Evolutionary conservation across 2,797 vertebrate species (phyloP).

Genomic region (Amphiprion clarkii): DNA sequence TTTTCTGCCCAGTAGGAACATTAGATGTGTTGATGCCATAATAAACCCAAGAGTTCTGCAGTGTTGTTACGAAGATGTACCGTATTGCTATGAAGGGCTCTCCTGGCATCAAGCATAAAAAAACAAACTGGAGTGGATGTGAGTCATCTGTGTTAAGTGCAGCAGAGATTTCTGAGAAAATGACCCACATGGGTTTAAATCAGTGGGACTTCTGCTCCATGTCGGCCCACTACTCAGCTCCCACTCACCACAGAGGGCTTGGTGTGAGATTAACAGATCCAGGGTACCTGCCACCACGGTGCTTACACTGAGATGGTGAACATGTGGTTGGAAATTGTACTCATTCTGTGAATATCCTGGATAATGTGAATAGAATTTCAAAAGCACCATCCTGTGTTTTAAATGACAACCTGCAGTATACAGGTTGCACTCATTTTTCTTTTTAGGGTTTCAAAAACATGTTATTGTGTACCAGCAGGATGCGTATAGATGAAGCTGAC

Average conservation of each 20-base stretch:
- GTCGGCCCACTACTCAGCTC: conserved; percentile 35
- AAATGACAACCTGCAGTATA: neutral
- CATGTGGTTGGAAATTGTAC: neutral
- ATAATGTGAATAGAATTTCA: neutral
- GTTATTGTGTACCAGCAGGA: too few relatives aligned
- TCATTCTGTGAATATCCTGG: neutral
- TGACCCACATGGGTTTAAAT: conserved; percentile 67
- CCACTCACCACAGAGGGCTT: conserved; percentile 52
- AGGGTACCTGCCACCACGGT: neutral
- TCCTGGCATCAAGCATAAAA: conserved; percentile 62
- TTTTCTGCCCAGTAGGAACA: conserved; percentile 16
- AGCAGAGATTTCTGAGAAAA: conserved; percentile 57
- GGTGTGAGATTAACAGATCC: conserved; percentile 4
- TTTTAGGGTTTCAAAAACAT: too few relatives aligned
- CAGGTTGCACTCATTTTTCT: too few relatives aligned
- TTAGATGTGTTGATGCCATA: conserved; percentile 31
- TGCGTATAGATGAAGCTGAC: too few relatives aligned
- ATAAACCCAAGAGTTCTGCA: conserved; percentile 41
- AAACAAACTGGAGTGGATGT: conserved; percentile 57
- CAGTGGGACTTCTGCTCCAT: conserved; percentile 50
- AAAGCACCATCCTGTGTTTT: neutral
- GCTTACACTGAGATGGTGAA: conserved; percentile 5
- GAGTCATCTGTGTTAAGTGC: conserved; percentile 68
- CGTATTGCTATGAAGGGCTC: conserved; percentile 50
- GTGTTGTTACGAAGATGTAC: conserved; percentile 34